Conservation (phyloP, 2,888 invertebrate genomes). For the Dryadula phaetusa region DNA sequence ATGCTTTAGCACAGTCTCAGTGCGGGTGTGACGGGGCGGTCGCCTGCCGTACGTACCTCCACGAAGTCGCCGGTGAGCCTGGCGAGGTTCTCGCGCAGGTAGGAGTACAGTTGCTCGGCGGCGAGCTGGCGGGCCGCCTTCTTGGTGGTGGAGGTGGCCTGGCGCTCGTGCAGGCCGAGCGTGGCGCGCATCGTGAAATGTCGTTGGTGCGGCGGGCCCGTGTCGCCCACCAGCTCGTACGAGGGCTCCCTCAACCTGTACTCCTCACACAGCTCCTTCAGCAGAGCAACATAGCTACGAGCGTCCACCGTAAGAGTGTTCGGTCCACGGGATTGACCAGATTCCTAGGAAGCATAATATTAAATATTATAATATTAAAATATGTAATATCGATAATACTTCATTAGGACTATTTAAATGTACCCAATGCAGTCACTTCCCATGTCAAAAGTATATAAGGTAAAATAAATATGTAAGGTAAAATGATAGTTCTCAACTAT, state of each 20-base stretch:
- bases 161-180: slow-evolving; percentile 80
- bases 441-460: no score
- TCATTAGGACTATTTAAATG: no score
- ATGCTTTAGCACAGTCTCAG: not conserved
- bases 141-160: slow-evolving; percentile 85
- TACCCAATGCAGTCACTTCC: no score
- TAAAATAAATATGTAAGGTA: no score
- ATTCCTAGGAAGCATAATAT: slow-evolving; percentile 9
- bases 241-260: slow-evolving; percentile 77
- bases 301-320: slow-evolving; percentile 44
- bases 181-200: slow-evolving; percentile 85
- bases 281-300: slow-evolving; percentile 68
- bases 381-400: no score
- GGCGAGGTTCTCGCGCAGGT: slow-evolving; percentile 67
- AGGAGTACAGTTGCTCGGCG: slow-evolving; percentile 74
- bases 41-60: slow-evolving; percentile 56
- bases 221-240: slow-evolving; percentile 84
- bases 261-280: slow-evolving; percentile 77
- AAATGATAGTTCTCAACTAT: no score
- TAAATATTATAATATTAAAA: not conserved
- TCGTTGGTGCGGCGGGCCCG: slow-evolving; percentile 87
- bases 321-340: slow-evolving; percentile 23
- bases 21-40: not conserved
- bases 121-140: slow-evolving; percentile 87
- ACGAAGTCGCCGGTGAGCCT: slow-evolving; percentile 65